Conservation (phyloP, 2,113 vertebrate genomes). For the Acanthochromis polyacanthus region DNA sequence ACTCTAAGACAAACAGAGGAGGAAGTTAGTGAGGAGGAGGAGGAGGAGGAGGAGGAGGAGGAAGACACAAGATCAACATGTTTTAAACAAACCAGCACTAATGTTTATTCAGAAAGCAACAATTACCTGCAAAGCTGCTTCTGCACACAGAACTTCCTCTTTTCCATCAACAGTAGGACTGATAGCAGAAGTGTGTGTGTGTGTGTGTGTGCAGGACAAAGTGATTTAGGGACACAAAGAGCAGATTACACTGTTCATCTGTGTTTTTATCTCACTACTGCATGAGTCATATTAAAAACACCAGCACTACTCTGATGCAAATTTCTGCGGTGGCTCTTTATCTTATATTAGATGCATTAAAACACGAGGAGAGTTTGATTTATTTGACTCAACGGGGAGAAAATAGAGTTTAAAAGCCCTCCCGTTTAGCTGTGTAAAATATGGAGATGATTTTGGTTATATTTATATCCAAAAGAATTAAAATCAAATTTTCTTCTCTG, state of each 20-base stretch:
- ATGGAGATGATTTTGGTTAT: no score
- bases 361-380: constrained; percentile 3
- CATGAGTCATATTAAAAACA: constrained; percentile 40
- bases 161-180: constrained; percentile 73
- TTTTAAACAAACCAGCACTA: constrained; percentile 60
- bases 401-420: not conserved
- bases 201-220: not conserved
- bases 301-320: constrained; percentile 36
- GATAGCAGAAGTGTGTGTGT: constrained; percentile 59
- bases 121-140: constrained; percentile 57
- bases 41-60: constrained; percentile 7
- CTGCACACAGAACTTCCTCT: constrained; percentile 75
- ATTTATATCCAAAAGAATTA: no score
- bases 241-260: not conserved
- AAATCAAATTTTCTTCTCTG: not conserved
- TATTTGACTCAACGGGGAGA: not conserved
- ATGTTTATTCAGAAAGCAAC: constrained; percentile 66
- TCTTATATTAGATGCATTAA: not conserved
- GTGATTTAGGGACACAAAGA: constrained; percentile 22
- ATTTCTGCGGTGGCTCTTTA: constrained; percentile 28
- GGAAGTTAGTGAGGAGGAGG: constrained; percentile 23
- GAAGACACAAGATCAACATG: constrained; percentile 28
- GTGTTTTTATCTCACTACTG: constrained; percentile 27
- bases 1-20: constrained; percentile 5
- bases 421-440: not conserved